Percentiles rank a stretch among this genome's conserved stretches.
Conservation (phyloP, 1,140 invertebrate species). For the Conopomorpha cramerella region DNA sequence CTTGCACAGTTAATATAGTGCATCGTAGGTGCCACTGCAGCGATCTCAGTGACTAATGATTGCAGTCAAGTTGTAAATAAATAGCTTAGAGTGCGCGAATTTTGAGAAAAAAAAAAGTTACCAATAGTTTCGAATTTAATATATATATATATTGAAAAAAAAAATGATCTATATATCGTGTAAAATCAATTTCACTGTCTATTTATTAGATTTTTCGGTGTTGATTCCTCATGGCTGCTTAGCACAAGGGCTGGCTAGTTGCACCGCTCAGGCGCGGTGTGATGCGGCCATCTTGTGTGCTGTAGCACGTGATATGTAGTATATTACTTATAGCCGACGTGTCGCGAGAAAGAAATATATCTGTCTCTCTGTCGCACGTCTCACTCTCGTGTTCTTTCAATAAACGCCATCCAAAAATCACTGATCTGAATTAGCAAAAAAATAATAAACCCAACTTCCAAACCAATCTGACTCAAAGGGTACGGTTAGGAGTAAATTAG, state of each 20-base stretch:
- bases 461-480: slow-evolving; percentile 15
- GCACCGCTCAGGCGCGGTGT: too few species aligned
- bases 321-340: slow-evolving; percentile 35
- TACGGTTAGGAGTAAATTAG: slow-evolving; percentile 46
- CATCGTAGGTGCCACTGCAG: too few species aligned
- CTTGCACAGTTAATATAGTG: too few species aligned
- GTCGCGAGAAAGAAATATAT: too few species aligned
- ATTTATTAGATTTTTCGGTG: slow-evolving; percentile 52
- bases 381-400: too few species aligned
- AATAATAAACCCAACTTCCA: slow-evolving; percentile 31
- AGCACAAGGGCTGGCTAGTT: slow-evolving; percentile 21
- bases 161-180: slow-evolving; percentile 39
- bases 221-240: slow-evolving; percentile 48
- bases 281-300: slow-evolving; percentile 27
- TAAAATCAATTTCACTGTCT: slow-evolving; percentile 58
- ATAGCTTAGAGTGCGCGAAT: slow-evolving; percentile 36
- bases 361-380: too few species aligned
- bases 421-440: slow-evolving; percentile 6
- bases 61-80: slow-evolving; percentile 58
- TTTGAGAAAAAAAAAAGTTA: slow-evolving; percentile 14
- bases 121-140: slow-evolving; percentile 55
- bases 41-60: too few species aligned
- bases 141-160: too few species aligned
- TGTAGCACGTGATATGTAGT: slow-evolving; percentile 53
- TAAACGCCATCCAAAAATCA: slow-evolving; percentile 1